Conservation (phyloP, 2,888 invertebrate genomes). For the Coleophora flavipennella region DNA sequence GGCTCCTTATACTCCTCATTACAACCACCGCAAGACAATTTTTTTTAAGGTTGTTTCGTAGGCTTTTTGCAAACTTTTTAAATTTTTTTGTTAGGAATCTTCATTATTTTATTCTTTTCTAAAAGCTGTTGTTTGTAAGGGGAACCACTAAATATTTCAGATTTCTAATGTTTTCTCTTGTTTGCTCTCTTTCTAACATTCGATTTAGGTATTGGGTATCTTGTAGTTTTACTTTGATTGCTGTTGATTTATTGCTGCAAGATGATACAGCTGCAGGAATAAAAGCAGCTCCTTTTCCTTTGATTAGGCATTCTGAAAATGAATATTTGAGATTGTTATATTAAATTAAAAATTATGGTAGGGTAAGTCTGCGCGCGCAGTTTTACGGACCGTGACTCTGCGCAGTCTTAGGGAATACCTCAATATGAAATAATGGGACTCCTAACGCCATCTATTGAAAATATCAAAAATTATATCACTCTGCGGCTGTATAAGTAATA, state of each 20-base stretch:
- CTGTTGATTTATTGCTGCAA: neutral
- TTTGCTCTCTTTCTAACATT: neutral
- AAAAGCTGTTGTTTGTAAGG: neutral
- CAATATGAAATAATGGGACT: too few species aligned
- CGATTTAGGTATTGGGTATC: neutral
- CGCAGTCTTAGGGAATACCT: too few species aligned
- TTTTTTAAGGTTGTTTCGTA: neutral
- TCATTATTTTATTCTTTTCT: neutral
- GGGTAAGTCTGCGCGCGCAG: too few species aligned
- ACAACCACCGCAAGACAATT: neutral
- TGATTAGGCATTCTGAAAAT: neutral
- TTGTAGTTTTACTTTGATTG: neutral
- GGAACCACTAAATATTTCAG: neutral
- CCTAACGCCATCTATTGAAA: too few species aligned
- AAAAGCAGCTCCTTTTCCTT: neutral
- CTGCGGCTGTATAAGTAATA: too few species aligned
- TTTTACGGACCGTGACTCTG: too few species aligned
- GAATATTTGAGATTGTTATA: too few species aligned
- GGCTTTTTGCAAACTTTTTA: neutral
- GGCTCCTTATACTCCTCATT: neutral
- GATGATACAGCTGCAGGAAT: neutral
- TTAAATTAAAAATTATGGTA: too few species aligned
- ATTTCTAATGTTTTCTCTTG: neutral
- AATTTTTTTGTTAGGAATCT: neutral
- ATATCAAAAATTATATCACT: too few species aligned